A percentile compares a stretch with the other conserved stretches of the same genome.
Evolutionary conservation across 2,888 invertebrate genomes (phyloP).

Genomic region (Xiphydria camelus): DNA sequence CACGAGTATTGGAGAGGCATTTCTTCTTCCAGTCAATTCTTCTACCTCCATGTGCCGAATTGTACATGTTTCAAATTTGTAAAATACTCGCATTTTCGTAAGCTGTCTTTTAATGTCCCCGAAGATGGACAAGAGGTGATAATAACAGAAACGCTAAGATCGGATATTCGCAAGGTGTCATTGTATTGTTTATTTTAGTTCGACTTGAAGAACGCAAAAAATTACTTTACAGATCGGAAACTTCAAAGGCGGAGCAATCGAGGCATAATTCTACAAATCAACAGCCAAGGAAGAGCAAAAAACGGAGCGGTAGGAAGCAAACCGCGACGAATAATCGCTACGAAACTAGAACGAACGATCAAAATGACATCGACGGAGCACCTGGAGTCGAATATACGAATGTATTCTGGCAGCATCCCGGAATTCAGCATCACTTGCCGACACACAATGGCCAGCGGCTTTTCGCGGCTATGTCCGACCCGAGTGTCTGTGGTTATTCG

Average conservation of each 20-base stretch:
- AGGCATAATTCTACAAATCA: neutral
- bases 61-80: too few species aligned
- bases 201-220: too few species aligned
- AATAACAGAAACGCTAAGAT: too few species aligned
- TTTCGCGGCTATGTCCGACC: slow-evolving; percentile 59
- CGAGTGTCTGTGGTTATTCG: slow-evolving; percentile 56
- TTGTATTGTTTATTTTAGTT: too few species aligned
- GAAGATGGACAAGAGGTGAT: too few species aligned
- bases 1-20: too few species aligned
- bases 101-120: too few species aligned
- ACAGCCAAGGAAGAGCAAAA: slow-evolving; percentile 2
- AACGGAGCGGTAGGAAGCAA: neutral
- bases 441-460: slow-evolving; percentile 56
- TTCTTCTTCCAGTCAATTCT: too few species aligned
- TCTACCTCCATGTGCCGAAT: too few species aligned
- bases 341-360: slow-evolving; percentile 21
- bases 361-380: slow-evolving; percentile 21
- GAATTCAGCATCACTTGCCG: slow-evolving; percentile 28
- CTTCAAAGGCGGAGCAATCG: neutral
- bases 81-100: too few species aligned
- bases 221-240: neutral
- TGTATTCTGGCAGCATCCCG: slow-evolving; percentile 42
- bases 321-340: slow-evolving; percentile 23
- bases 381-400: slow-evolving; percentile 38
- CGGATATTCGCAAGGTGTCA: too few species aligned